Percentiles rank a stretch among this genome's conserved stretches.
These are phyloP conservation scores for Strigamia maritima DNA, from an alignment of 2,888 invertebrate species.

Conservation along the genomic window DNA sequence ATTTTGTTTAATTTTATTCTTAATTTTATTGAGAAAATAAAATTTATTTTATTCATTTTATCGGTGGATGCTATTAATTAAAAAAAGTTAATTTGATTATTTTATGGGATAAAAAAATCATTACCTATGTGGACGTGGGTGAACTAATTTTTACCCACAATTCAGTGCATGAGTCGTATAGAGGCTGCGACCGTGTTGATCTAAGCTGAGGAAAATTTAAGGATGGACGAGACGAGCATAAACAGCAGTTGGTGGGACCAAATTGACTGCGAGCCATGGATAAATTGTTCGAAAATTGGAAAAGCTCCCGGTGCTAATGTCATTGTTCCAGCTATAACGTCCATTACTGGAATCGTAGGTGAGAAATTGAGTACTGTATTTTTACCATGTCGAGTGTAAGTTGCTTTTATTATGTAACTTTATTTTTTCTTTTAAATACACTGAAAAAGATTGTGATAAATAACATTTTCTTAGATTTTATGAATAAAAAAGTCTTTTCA, in stretches of 20 bases:
- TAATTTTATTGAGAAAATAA: background rate
- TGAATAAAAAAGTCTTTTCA: too few species aligned
- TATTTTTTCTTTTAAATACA: too few species aligned
- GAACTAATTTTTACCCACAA: background rate
- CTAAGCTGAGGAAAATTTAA: background rate
- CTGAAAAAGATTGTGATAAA: too few species aligned
- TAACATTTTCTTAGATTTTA: too few species aligned
- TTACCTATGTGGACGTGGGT: background rate
- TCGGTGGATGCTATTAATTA: background rate
- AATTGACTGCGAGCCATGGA: background rate
- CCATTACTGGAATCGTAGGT: slow-evolving; percentile 43
- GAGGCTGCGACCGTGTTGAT: background rate
- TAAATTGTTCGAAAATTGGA: slow-evolving; percentile 37
- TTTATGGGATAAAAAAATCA: background rate
- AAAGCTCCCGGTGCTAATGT: slow-evolving; percentile 44
- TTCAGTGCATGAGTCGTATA: background rate
- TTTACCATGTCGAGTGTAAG: too few species aligned
- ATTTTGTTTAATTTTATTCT: background rate
- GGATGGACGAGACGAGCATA: background rate
- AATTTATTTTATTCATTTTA: background rate
- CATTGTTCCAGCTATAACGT: slow-evolving; percentile 42
- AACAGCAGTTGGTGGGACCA: background rate
- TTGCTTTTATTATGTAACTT: too few species aligned
- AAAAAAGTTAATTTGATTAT: background rate
- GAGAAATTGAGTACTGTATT: slow-evolving; percentile 18